Conservation (phyloP, 2,888 invertebrate genomes). For the Ophion costatus region DNA sequence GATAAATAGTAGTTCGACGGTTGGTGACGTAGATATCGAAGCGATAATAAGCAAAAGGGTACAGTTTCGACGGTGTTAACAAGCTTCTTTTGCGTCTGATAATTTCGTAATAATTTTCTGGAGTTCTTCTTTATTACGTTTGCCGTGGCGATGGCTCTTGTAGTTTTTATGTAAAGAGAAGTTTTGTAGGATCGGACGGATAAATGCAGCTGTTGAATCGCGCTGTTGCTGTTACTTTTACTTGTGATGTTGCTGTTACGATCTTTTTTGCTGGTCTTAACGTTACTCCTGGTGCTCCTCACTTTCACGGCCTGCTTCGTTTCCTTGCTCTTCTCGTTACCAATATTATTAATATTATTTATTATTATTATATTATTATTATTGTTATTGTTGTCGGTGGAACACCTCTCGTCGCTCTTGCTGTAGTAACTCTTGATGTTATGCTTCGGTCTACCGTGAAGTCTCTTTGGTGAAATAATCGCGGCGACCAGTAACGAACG, state of each 20-base stretch:
- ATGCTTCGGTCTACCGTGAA: constrained; percentile 72
- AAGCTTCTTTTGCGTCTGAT: constrained; percentile 62
- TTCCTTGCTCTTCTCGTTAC: constrained; percentile 61
- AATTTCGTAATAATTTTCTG: constrained; percentile 33
- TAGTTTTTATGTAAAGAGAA: constrained; percentile 64
- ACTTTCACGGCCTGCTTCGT: constrained; percentile 65
- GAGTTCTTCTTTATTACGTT: constrained; percentile 54
- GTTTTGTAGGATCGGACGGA: constrained; percentile 80
- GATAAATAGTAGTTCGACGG: constrained; percentile 64
- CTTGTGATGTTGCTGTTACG: constrained; percentile 38
- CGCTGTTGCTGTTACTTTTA: constrained; percentile 58
- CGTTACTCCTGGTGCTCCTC: constrained; percentile 69
- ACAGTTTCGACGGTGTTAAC: constrained; percentile 58
- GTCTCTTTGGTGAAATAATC: constrained; percentile 77
- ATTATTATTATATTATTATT: constrained; percentile 59
- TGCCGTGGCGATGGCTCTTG: constrained; percentile 60
- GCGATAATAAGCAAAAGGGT: constrained; percentile 69
- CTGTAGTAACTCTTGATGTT: constrained; percentile 67
- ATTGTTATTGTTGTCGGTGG: constrained; percentile 64
- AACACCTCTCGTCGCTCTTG: constrained; percentile 63
- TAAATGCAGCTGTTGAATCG: constrained; percentile 74
- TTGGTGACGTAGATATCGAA: constrained; percentile 66
- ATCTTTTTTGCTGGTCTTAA: constrained; percentile 49
- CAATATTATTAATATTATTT: constrained; percentile 55
- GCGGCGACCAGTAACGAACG: constrained; percentile 84